Conservation (phyloP, 2,113 vertebrate species). For the Neotragus pygmaeus region DNA sequence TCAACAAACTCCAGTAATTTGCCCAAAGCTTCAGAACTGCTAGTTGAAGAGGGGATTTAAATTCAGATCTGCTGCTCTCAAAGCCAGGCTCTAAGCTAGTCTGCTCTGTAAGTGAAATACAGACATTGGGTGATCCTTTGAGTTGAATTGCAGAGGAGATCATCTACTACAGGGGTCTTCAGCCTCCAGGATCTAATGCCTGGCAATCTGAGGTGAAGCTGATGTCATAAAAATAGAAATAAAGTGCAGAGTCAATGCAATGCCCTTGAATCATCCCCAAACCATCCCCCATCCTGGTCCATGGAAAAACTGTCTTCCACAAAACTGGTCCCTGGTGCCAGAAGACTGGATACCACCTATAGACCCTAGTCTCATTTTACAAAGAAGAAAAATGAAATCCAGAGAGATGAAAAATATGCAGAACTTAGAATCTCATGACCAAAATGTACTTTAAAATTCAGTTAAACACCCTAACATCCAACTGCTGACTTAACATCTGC, state of each 20-base stretch:
- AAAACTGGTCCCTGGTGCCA: neutral
- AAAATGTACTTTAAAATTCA: neutral
- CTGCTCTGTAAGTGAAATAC: neutral
- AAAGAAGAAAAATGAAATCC: neutral
- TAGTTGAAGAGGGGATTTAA: neutral
- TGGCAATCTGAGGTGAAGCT: neutral
- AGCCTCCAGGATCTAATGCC: neutral
- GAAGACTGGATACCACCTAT: neutral
- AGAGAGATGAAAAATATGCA: neutral
- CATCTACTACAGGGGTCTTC: neutral
- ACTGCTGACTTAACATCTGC: neutral
- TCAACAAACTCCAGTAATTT: neutral
- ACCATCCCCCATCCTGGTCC: neutral
- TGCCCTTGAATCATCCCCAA: neutral
- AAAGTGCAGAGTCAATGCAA: neutral
- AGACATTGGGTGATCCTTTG: too few relatives aligned
- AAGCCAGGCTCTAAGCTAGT: neutral
- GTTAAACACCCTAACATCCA: neutral
- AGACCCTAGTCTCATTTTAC: neutral
- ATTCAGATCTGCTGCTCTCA: neutral
- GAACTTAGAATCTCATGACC: neutral
- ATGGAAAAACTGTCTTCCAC: neutral
- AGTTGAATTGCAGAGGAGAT: neutral
- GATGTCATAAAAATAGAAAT: neutral
- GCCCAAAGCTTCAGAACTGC: neutral